Evolutionary conservation across 2,797 vertebrate genomes (phyloP).

Genomic region (Periparus ater): DNA sequence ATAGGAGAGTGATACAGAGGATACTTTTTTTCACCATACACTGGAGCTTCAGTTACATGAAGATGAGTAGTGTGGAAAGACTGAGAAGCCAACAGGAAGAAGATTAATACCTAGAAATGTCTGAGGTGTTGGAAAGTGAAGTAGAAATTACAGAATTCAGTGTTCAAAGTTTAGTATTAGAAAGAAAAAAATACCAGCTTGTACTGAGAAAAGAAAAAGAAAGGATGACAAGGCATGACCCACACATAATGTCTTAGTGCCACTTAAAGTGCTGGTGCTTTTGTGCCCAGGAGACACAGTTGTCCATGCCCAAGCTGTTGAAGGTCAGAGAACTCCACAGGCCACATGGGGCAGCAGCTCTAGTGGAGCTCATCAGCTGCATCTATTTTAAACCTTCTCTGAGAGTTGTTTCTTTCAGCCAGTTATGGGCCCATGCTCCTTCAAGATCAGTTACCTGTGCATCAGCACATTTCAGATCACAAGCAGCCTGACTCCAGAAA

Average conservation of each 20-base stretch:
- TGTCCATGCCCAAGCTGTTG: not conserved
- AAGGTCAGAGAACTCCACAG: not conserved
- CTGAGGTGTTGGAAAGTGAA: not conserved
- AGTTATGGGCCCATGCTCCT: not conserved
- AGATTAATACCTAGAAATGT: not conserved
- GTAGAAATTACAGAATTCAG: not conserved
- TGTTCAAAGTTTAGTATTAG: not conserved
- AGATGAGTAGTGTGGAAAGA: conserved; percentile 7
- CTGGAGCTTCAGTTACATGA: conserved; percentile 53
- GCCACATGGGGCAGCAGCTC: not conserved
- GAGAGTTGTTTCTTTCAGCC: not conserved
- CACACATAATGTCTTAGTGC: not conserved
- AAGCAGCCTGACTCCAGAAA: conserved; percentile 40
- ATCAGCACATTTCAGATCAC: conserved; percentile 41
- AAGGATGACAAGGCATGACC: not conserved
- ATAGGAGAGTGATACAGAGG: not conserved
- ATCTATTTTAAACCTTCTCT: conserved; percentile 23
- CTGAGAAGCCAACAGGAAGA: not conserved
- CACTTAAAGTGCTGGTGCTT: not conserved
- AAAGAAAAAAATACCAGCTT: not conserved
- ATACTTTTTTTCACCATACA: not conserved
- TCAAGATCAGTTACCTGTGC: conserved; percentile 27
- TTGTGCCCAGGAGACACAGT: not conserved
- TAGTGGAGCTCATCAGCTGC: not conserved
- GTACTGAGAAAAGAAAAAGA: not conserved